Conservation (phyloP, 2,888 invertebrate genomes). For the Junonia oenone region DNA sequence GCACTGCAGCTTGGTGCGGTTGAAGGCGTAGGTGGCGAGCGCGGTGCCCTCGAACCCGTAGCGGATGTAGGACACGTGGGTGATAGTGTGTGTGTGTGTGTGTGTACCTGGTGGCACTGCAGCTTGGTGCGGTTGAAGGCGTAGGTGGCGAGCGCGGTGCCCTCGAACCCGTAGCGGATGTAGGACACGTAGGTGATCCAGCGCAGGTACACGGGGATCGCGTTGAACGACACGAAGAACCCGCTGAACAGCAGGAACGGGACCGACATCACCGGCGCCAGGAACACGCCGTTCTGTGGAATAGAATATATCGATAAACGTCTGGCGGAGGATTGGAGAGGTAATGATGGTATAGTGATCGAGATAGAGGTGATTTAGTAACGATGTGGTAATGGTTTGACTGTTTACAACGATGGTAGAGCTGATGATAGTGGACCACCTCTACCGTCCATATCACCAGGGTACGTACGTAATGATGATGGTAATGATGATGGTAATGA, state of each 20-base stretch:
- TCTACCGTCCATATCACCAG: no score
- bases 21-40: constrained; percentile 93
- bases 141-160: constrained; percentile 94
- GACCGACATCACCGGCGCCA: constrained; percentile 97
- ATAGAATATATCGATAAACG: no score
- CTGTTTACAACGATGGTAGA: no score
- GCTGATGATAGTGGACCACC: no score
- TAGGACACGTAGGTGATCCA: constrained; percentile 98
- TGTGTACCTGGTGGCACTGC: constrained; percentile 85
- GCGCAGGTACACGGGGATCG: constrained; percentile 94
- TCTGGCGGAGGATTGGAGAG: no score
- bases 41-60: constrained; percentile 98
- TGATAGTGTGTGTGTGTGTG: no score
- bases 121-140: constrained; percentile 89
- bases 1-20: constrained; percentile 89
- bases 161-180: constrained; percentile 97
- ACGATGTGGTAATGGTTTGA: no score
- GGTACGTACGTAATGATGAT: no score
- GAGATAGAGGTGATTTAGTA: no score
- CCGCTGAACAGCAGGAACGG: constrained; percentile 97
- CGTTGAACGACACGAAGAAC: constrained; percentile 97
- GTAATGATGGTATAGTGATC: no score
- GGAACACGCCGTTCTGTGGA: constrained; percentile 95
- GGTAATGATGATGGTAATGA: no score
- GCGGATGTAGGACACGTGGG: constrained; percentile 95